Conservation (phyloP, 2,113 vertebrate genomes). For the Oreochromis spilurus region DNA sequence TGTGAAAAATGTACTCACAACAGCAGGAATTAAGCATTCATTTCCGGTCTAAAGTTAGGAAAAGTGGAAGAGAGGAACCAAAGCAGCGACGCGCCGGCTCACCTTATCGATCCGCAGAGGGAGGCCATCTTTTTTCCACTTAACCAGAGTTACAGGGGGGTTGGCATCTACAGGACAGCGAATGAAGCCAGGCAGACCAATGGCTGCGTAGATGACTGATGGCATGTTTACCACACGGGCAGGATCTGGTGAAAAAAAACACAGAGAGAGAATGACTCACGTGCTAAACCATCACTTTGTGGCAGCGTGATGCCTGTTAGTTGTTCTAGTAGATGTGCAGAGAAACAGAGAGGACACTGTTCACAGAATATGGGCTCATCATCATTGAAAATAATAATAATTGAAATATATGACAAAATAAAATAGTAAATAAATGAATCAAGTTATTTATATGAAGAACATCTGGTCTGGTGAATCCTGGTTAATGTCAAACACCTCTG, state of each 20-base stretch:
- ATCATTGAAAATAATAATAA: background rate
- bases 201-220: conserved; percentile 89
- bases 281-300: background rate
- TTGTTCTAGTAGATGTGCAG: background rate
- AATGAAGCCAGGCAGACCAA: conserved; percentile 93
- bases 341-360: background rate
- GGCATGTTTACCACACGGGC: conserved; percentile 98
- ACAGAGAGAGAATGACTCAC: background rate
- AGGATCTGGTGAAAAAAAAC: conserved; percentile 76
- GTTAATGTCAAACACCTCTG: background rate
- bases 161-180: conserved; percentile 94
- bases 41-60: background rate
- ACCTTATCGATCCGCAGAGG: conserved; percentile 95
- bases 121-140: conserved; percentile 96
- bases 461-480: background rate
- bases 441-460: background rate
- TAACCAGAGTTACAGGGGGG: conserved; percentile 89
- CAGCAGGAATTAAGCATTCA: background rate
- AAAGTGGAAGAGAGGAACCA: background rate
- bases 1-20: background rate
- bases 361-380: background rate
- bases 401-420: background rate
- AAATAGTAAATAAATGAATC: background rate
- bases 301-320: background rate
- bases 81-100: background rate